Percentiles rank a stretch among this genome's conserved stretches.
Conservation (phyloP, 2,113 vertebrate species). For the Semnornis frantzii region DNA sequence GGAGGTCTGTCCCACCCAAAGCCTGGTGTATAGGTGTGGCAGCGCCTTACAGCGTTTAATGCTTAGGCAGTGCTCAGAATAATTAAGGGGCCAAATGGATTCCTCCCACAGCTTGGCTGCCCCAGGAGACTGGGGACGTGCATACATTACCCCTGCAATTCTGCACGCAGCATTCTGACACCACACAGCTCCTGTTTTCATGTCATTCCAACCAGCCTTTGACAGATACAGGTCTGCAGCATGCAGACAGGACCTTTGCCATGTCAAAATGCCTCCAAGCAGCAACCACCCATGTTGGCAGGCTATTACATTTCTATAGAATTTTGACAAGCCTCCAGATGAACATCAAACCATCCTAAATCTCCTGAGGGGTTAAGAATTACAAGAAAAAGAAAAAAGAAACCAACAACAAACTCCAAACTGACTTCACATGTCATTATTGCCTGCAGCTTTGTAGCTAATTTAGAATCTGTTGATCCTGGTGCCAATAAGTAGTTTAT, state of each 20-base stretch:
- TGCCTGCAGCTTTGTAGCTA: constrained; percentile 61
- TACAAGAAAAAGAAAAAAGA: background rate
- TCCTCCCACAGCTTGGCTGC: constrained; percentile 39
- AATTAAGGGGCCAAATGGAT: constrained; percentile 40
- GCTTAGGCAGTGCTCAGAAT: background rate
- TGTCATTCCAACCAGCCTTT: constrained; percentile 47
- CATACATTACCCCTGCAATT: background rate
- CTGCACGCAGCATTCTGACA: background rate
- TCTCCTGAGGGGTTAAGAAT: constrained; percentile 40
- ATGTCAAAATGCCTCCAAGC: constrained; percentile 52
- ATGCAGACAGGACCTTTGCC: constrained; percentile 37
- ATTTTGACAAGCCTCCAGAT: constrained; percentile 56
- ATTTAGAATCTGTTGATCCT: constrained; percentile 68
- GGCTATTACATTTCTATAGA: constrained; percentile 57
- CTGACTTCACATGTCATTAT: constrained; percentile 22
- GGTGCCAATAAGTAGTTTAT: constrained; percentile 61
- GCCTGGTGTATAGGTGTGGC: constrained; percentile 20
- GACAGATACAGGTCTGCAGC: constrained; percentile 2
- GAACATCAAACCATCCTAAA: constrained; percentile 59
- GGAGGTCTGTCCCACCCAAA: constrained; percentile 27
- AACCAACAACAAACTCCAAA: background rate
- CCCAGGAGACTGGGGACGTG: background rate
- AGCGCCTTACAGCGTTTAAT: constrained; percentile 21
- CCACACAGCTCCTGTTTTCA: background rate
- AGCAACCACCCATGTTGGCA: constrained; percentile 66